These are phyloP conservation scores for Tupaia tana DNA, from an alignment of 2,113 vertebrate species.

Conservation along the genomic window DNA sequence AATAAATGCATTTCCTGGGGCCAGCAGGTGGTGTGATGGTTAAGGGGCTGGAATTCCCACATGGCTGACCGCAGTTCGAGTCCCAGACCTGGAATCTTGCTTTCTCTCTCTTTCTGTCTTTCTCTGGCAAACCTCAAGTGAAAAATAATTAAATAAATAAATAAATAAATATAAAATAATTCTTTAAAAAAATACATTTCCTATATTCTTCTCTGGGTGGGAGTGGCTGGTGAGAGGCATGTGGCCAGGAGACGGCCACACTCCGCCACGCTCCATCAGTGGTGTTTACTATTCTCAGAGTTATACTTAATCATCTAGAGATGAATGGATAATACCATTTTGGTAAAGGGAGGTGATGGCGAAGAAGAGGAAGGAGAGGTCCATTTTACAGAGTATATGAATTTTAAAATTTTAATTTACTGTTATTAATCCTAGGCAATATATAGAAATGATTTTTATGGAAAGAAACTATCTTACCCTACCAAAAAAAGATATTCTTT, in stretches of 20 bases:
- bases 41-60: too few species aligned
- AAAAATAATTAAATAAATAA: too few species aligned
- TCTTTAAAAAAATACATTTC: neutral
- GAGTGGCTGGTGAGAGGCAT: neutral
- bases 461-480: neutral
- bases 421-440: neutral
- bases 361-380: neutral
- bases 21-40: too few species aligned
- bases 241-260: accelerated
- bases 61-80: too few species aligned
- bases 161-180: too few species aligned
- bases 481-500: too few species aligned
- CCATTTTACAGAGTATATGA: neutral
- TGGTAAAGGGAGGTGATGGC: neutral
- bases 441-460: neutral
- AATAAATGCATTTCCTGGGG: too few species aligned
- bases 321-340: neutral
- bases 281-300: neutral
- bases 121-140: too few species aligned
- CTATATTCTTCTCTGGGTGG: neutral
- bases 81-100: too few species aligned
- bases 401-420: neutral
- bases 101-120: too few species aligned
- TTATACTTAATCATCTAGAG: neutral
- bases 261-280: neutral